Percentiles rank a stretch among this genome's conserved stretches.
Conservation (phyloP, 1,140 invertebrate genomes). For the Arctopsyche grandis region DNA sequence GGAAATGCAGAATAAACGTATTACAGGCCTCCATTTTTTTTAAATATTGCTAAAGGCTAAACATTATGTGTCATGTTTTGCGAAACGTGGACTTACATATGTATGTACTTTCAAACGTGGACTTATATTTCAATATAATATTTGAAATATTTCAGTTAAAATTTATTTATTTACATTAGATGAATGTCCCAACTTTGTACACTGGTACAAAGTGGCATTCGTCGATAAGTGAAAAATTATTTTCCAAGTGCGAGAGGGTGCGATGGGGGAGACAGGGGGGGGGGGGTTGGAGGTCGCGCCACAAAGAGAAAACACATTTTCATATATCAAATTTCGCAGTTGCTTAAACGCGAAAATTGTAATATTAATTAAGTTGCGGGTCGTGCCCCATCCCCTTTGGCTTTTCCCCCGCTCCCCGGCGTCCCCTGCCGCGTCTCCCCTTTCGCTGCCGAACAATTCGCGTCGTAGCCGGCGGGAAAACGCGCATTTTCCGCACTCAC, state of each 20-base stretch:
- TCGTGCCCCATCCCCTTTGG: not conserved
- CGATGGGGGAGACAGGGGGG: too few relatives aligned
- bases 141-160: too few relatives aligned
- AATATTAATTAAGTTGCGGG: conserved; percentile 43
- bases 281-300: not conserved
- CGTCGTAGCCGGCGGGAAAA: not conserved
- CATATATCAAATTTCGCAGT: conserved; percentile 39
- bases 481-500: not conserved
- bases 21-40: too few relatives aligned
- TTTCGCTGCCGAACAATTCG: not conserved
- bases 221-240: not conserved
- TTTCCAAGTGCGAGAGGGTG: not conserved
- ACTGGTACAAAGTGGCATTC: not conserved
- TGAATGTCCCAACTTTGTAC: too few relatives aligned
- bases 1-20: too few relatives aligned
- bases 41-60: too few relatives aligned
- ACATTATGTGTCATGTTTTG: too few relatives aligned
- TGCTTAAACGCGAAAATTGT: conserved; percentile 37
- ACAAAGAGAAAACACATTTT: conserved; percentile 1
- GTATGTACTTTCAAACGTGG: too few relatives aligned
- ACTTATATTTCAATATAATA: too few relatives aligned
- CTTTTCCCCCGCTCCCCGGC: not conserved
- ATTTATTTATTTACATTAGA: too few relatives aligned
- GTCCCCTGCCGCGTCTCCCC: too few relatives aligned
- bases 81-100: too few relatives aligned